These are phyloP conservation scores for Muscicapa striata DNA, from an alignment of 2,797 vertebrate genomes.

Conservation along the genomic window DNA sequence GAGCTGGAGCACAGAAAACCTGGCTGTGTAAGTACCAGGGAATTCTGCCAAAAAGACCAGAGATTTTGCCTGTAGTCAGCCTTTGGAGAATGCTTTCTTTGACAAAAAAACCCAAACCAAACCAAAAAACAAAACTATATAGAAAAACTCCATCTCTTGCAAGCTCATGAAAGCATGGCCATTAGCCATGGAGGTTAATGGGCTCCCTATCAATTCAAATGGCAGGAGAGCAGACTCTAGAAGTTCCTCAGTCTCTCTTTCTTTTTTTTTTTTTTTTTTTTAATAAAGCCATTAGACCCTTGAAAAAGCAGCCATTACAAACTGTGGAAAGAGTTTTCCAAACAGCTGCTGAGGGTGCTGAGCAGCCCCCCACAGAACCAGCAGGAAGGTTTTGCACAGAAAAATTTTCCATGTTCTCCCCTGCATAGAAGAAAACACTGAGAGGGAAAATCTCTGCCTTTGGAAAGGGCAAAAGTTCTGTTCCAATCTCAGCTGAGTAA, in stretches of 20 bases:
- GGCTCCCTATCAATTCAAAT: not conserved
- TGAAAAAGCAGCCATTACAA: not conserved
- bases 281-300: not conserved
- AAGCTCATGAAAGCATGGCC: slow-evolving; percentile 9
- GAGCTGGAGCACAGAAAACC: not conserved
- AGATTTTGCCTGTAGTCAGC: not conserved
- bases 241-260: not conserved
- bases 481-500: not conserved
- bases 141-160: not conserved
- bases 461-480: not conserved
- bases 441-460: not conserved
- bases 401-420: not conserved
- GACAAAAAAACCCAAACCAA: not conserved
- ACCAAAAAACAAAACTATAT: not conserved
- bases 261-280: not conserved
- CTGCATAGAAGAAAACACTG: not conserved
- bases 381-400: not conserved
- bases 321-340: not conserved
- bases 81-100: slow-evolving; percentile 7
- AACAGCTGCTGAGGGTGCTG: not conserved
- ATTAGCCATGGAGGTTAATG: not conserved
- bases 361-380: not conserved
- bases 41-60: slow-evolving; percentile 1
- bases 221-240: not conserved
- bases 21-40: not conserved